Percentiles rank a stretch among this genome's conserved stretches.
These are phyloP conservation scores for Umimayanthus chanpuru DNA, from an alignment of 92 coral and sea anemone species.

Conservation along the genomic window DNA sequence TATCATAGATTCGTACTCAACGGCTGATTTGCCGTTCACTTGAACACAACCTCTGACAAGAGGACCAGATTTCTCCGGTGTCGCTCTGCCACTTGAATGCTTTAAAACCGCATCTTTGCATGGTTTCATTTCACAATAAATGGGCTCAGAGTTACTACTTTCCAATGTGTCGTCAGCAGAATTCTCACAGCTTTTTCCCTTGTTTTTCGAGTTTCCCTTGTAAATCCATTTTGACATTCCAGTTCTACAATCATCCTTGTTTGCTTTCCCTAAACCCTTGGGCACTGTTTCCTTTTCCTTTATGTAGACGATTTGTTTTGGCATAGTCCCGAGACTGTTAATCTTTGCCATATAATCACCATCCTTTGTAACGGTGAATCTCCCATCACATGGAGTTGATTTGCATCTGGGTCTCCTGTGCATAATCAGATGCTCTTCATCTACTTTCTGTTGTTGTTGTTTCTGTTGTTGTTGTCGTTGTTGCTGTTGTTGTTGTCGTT, in stretches of 20 bases:
- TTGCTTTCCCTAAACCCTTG: conserved; percentile 19
- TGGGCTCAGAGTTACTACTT: background rate
- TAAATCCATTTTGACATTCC: conserved; percentile 48
- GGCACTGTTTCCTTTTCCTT: conserved; percentile 14
- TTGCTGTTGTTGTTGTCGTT: background rate
- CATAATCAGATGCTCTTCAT: background rate
- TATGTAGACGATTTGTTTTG: conserved; percentile 30
- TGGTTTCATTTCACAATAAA: conserved; percentile 35
- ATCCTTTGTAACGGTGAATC: conserved; percentile 6
- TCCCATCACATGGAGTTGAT: conserved; percentile 35
- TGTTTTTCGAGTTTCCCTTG: conserved; percentile 37
- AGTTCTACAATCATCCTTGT: conserved; percentile 2
- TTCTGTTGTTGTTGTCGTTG: background rate
- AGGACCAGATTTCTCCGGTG: background rate
- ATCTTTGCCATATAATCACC: conserved; percentile 32
- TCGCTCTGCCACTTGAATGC: background rate
- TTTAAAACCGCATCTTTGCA: conserved; percentile 9
- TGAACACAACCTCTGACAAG: background rate
- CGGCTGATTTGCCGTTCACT: conserved; percentile 10
- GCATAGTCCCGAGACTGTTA: conserved; percentile 5
- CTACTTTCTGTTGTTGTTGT: background rate
- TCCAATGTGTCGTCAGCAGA: background rate
- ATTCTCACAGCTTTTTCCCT: background rate
- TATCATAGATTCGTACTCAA: conserved; percentile 44
- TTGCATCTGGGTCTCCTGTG: conserved; percentile 34